A percentile compares a stretch with the other conserved stretches of the same genome.
These are phyloP conservation scores for Lomographa bimaculata DNA, from an alignment of 2,888 invertebrate species.

Conservation along the genomic window DNA sequence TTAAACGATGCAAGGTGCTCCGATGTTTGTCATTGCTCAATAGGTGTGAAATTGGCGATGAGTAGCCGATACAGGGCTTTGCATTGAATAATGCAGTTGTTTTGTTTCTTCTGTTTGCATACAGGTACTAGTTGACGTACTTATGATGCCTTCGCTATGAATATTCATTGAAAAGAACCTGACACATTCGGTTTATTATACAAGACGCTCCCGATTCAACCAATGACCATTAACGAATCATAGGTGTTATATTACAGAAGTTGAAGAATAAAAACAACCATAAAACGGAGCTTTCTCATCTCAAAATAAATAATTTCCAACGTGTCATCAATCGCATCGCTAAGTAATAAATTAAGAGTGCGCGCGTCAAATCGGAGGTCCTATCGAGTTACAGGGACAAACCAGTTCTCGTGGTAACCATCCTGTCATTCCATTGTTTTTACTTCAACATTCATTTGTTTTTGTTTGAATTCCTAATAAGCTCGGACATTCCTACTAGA, in stretches of 20 bases:
- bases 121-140: constrained; percentile 8
- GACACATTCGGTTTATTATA: constrained; percentile 4
- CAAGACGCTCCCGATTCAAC: constrained; percentile 26
- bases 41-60: constrained; percentile 66
- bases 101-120: constrained; percentile 32
- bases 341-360: constrained; percentile 65
- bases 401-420: constrained; percentile 49
- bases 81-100: constrained; percentile 49
- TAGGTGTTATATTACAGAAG: constrained; percentile 55
- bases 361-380: constrained; percentile 52
- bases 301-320: constrained; percentile 66
- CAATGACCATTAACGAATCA: constrained; percentile 25
- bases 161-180: constrained; percentile 5
- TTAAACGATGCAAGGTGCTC: constrained; percentile 27
- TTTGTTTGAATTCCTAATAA: constrained; percentile 24
- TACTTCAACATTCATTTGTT: constrained; percentile 22
- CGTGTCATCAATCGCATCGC: constrained; percentile 72
- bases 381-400: constrained; percentile 58
- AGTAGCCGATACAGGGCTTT: constrained; percentile 47
- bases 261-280: constrained; percentile 52
- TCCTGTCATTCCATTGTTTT: constrained; percentile 40
- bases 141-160: constrained; percentile 13
- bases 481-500: constrained; percentile 6
- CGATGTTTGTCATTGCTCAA: constrained; percentile 56
- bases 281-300: constrained; percentile 53